Conservation (phyloP, 2,113 vertebrate genomes). For the Gymnocephalus cernua region DNA sequence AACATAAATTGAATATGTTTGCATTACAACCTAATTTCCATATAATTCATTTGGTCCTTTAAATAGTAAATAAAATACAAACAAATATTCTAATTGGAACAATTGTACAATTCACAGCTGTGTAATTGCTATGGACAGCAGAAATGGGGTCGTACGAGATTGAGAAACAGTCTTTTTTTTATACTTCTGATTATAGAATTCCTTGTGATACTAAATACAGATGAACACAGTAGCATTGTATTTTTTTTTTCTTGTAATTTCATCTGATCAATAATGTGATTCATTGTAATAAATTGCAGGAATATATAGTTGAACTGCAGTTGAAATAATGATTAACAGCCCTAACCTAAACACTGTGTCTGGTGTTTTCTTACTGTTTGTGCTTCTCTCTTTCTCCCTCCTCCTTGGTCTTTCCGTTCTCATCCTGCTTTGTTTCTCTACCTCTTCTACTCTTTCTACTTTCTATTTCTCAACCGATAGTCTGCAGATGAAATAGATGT, state of each 20-base stretch:
- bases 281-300: not conserved
- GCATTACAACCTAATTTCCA: not conserved
- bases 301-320: not conserved
- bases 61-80: not conserved
- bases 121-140: not conserved
- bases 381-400: not conserved
- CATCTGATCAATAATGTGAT: not conserved
- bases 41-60: not conserved
- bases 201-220: not conserved
- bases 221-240: not conserved
- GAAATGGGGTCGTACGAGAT: not conserved
- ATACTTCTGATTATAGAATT: not conserved
- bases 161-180: not conserved
- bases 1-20: not conserved
- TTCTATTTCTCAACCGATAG: slow-evolving; percentile 38
- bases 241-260: not conserved
- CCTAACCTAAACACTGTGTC: not conserved
- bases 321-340: not conserved
- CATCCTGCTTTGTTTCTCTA: slow-evolving; percentile 4
- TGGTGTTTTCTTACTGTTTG: not conserved
- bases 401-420: not conserved
- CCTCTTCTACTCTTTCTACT: not conserved
- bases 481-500: slow-evolving; percentile 66
- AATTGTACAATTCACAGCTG: no score
- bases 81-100: not conserved